Evolutionary conservation across 1,140 invertebrate genomes (phyloP).

Genomic region (Euura saliciscinereae): DNA sequence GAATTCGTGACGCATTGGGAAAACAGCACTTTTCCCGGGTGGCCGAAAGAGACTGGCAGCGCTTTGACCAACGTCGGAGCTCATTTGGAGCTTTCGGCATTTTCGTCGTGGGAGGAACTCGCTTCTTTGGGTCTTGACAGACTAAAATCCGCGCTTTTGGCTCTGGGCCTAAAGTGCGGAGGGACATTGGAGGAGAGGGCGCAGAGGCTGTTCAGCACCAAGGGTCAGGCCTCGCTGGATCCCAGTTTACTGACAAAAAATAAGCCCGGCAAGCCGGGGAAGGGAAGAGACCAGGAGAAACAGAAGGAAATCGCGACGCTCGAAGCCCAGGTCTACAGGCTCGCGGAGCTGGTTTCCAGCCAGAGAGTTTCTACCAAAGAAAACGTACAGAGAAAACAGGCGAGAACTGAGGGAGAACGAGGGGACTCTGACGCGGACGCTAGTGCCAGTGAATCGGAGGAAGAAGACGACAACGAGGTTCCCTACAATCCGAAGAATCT

Average conservation of each 20-base stretch:
- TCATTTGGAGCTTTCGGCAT: constrained; percentile 95
- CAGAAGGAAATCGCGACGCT: constrained; percentile 83
- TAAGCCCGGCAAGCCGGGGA: constrained; percentile 70
- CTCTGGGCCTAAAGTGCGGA: constrained; percentile 97
- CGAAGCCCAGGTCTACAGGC: constrained; percentile 89
- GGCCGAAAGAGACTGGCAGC: constrained; percentile 96
- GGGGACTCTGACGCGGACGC: constrained; percentile 93
- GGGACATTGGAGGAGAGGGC: constrained; percentile 97
- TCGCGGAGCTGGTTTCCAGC: constrained; percentile 81
- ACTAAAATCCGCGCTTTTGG: constrained; percentile 96
- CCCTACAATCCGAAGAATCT: constrained; percentile 99
- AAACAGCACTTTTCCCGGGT: constrained; percentile 88
- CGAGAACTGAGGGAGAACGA: constrained; percentile 92
- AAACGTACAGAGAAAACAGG: constrained; percentile 98
- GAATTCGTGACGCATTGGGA: constrained; percentile 92
- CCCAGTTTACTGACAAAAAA: constrained; percentile 89
- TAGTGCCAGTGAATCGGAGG: constrained; percentile 83
- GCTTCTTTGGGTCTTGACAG: constrained; percentile 96
- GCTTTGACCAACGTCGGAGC: constrained; percentile 92
- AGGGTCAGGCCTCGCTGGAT: constrained; percentile 91
- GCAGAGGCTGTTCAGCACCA: constrained; percentile 92
- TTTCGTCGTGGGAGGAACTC: constrained; percentile 97
- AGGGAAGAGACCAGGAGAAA: constrained; percentile 72
- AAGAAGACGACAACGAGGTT: constrained; percentile 90
- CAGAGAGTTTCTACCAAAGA: constrained; percentile 93